Percentiles rank a stretch among this genome's conserved stretches.
Conservation (phyloP, 1,140 invertebrate genomes). For the Pseudomyrmex pallidus region DNA sequence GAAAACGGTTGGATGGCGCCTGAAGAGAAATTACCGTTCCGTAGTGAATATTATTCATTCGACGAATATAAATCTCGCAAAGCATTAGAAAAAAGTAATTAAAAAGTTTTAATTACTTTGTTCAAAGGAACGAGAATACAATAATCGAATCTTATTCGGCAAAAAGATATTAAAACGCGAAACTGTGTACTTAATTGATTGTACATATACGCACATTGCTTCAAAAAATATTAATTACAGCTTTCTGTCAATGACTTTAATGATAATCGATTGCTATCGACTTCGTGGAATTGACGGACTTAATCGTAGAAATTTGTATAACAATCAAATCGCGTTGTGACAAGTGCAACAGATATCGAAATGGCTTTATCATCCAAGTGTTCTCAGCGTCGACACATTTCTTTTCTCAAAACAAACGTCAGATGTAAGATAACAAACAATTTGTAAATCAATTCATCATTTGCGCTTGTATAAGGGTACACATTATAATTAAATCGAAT, state of each 20-base stretch:
- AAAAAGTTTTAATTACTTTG: slow-evolving; percentile 6
- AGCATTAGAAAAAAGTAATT: neutral
- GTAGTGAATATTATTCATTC: slow-evolving; percentile 44
- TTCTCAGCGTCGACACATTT: neutral
- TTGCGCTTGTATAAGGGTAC: neutral
- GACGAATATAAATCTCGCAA: slow-evolving; percentile 18
- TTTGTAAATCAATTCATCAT: neutral
- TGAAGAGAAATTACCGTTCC: slow-evolving; percentile 44
- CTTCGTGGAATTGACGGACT: neutral
- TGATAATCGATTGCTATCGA: slow-evolving; percentile 24
- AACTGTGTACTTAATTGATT: neutral
- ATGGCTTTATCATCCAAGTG: slow-evolving; percentile 16
- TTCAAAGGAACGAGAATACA: neutral
- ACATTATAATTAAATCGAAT: neutral
- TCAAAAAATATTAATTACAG: neutral
- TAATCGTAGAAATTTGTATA: slow-evolving; percentile 2
- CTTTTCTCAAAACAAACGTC: slow-evolving; percentile 23
- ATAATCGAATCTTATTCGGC: neutral
- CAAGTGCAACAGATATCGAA: neutral
- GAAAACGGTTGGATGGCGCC: slow-evolving; percentile 58
- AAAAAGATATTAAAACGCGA: neutral
- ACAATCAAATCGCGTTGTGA: neutral
- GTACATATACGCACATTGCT: neutral
- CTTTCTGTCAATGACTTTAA: slow-evolving; percentile 30
- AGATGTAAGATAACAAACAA: neutral